A percentile compares a stretch with the other conserved stretches of the same genome.
These are phyloP conservation scores for Mormoops blainvillei DNA, from an alignment of 2,113 vertebrate species.

Conservation along the genomic window DNA sequence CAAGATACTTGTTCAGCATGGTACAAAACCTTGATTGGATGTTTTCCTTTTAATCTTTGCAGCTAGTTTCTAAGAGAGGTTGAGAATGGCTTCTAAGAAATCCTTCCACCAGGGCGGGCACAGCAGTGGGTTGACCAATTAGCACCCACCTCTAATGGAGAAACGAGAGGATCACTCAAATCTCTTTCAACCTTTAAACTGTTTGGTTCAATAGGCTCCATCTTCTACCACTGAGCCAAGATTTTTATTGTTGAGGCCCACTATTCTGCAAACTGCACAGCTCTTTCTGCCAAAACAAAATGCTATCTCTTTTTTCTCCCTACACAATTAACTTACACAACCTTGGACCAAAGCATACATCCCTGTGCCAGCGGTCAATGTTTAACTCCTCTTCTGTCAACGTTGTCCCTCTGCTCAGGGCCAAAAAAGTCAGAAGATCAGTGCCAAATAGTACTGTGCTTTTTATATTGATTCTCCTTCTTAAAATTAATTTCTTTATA, in stretches of 20 bases:
- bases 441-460: background rate
- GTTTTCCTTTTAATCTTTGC: background rate
- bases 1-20: background rate
- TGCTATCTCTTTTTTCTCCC: background rate
- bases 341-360: constrained; percentile 17
- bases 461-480: constrained; percentile 35
- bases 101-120: background rate
- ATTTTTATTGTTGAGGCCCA: background rate
- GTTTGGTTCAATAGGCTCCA: background rate
- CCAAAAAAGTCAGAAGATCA: background rate
- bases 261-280: background rate
- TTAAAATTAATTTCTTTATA: constrained; percentile 44
- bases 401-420: background rate
- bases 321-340: background rate
- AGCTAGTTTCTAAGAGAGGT: background rate
- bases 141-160: background rate
- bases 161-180: background rate
- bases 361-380: constrained; percentile 19
- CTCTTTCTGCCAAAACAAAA: constrained; percentile 33
- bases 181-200: background rate
- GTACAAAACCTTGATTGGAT: background rate
- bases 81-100: background rate
- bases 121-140: background rate
- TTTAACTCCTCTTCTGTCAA: background rate
- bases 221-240: background rate